A percentile compares a stretch with the other conserved stretches of the same genome.
Conservation (phyloP, 2,113 vertebrate species). For the Sialia sialis region DNA sequence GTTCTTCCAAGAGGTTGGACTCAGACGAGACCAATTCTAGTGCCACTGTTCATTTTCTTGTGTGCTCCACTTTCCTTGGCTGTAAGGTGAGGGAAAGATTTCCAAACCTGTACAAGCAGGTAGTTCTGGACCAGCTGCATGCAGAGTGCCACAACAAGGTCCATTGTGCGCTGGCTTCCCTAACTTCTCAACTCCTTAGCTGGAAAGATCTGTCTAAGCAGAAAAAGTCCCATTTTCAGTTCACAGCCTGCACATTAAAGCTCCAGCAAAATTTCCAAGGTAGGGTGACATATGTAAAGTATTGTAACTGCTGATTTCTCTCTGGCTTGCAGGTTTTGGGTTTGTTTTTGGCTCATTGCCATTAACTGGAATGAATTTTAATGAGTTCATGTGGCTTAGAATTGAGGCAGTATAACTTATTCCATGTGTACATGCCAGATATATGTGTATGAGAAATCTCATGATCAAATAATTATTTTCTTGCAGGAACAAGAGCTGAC, state of each 20-base stretch:
- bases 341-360: background rate
- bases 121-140: background rate
- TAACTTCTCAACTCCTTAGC: background rate
- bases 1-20: background rate
- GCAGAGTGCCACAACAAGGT: background rate
- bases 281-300: background rate
- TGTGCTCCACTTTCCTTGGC: background rate
- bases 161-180: background rate
- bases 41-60: background rate
- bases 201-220: background rate
- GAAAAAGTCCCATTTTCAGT: background rate
- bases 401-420: constrained; percentile 21
- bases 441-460: background rate
- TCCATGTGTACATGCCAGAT: background rate
- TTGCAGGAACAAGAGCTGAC: background rate
- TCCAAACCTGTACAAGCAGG: background rate
- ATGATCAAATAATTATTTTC: constrained; percentile 9
- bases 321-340: background rate
- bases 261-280: background rate
- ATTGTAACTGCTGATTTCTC: background rate
- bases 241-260: background rate
- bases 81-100: background rate
- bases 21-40: background rate
- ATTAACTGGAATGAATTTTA: constrained; percentile 48
- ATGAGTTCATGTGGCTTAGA: constrained; percentile 11